These are phyloP conservation scores for Syngnathus floridae DNA, from an alignment of 2,113 vertebrate genomes.

Conservation along the genomic window DNA sequence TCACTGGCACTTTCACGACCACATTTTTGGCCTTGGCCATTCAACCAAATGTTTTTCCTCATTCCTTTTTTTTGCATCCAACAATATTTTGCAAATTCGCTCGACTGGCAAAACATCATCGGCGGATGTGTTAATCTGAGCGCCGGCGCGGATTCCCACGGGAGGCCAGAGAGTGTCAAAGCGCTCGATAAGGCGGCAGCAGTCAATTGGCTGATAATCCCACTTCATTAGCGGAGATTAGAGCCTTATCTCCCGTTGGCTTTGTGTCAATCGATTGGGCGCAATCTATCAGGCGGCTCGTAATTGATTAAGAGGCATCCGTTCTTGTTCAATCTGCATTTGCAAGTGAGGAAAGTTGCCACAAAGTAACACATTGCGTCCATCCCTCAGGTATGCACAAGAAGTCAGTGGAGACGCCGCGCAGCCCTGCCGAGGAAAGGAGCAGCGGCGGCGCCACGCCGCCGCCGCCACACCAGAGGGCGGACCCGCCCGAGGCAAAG, in stretches of 20 bases:
- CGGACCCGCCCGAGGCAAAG: conserved; percentile 72
- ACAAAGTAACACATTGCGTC: conserved; percentile 25
- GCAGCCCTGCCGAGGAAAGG: conserved; percentile 74
- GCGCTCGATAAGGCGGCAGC: conserved; percentile 38
- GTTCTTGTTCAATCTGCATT: background rate
- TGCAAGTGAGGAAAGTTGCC: background rate
- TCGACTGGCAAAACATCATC: too few relatives aligned
- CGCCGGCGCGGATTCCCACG: background rate
- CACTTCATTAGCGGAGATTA: conserved; percentile 63
- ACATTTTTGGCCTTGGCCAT: too few relatives aligned
- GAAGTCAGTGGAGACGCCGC: conserved; percentile 88
- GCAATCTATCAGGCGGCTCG: conserved; percentile 48
- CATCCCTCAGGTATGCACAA: conserved; percentile 95
- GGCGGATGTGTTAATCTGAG: too few relatives aligned
- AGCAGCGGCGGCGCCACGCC: conserved; percentile 60
- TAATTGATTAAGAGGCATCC: conserved; percentile 51
- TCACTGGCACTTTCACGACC: too few relatives aligned
- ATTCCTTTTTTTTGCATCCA: too few relatives aligned
- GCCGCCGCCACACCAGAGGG: conserved; percentile 73
- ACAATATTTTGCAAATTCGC: too few relatives aligned
- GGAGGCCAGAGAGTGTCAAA: background rate
- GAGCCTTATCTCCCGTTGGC: conserved; percentile 26
- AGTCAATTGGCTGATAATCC: conserved; percentile 60
- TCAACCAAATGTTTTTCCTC: too few relatives aligned
- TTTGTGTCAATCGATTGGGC: conserved; percentile 58